Conservation (phyloP, 2,888 invertebrate species). For the Clivina fossor region DNA sequence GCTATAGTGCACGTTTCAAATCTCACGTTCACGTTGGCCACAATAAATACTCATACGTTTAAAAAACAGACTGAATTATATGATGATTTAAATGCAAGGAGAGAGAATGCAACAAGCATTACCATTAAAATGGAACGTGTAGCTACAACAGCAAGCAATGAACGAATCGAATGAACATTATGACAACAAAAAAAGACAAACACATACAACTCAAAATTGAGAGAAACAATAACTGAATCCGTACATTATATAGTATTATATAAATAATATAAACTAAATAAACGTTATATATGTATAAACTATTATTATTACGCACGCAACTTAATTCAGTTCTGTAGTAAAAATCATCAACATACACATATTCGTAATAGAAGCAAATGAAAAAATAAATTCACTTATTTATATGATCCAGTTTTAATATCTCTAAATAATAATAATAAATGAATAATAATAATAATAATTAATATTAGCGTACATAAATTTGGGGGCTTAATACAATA, state of each 20-base stretch:
- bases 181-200: slow-evolving; percentile 11
- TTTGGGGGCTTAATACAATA: slow-evolving; percentile 27
- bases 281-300: slow-evolving; percentile 11
- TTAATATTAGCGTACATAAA: slow-evolving; percentile 25
- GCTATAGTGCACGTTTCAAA: neutral
- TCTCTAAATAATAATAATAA: slow-evolving; percentile 23
- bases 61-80: slow-evolving; percentile 16
- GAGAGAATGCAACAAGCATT: slow-evolving; percentile 28
- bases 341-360: slow-evolving; percentile 25
- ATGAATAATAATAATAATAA: too few species aligned
- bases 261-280: slow-evolving; percentile 5
- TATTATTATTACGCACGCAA: slow-evolving; percentile 27
- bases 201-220: slow-evolving; percentile 22
- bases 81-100: slow-evolving; percentile 22
- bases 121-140: slow-evolving; percentile 23
- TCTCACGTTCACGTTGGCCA: neutral
- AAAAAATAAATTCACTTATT: slow-evolving; percentile 25
- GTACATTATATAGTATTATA: slow-evolving; percentile 4
- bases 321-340: slow-evolving; percentile 34
- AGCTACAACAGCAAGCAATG: slow-evolving; percentile 34
- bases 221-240: slow-evolving; percentile 21
- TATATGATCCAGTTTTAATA: slow-evolving; percentile 27
- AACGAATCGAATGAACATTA: slow-evolving; percentile 2
- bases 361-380: slow-evolving; percentile 26
- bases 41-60: slow-evolving; percentile 14